Conservation (phyloP, 2,888 invertebrate species). For the Andrena chrysosceles region DNA sequence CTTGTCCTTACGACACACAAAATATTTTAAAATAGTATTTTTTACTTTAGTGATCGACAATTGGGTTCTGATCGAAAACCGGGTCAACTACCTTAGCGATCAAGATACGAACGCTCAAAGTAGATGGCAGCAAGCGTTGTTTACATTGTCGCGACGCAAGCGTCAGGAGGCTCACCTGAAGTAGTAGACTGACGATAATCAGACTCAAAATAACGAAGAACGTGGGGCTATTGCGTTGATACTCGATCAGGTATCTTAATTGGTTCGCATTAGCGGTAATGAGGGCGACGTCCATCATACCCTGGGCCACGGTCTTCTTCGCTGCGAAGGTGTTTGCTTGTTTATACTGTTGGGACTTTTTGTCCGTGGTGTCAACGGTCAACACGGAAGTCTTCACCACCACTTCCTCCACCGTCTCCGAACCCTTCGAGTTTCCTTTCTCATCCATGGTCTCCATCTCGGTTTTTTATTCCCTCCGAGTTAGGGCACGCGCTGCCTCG, state of each 20-base stretch:
- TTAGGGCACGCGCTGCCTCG: not conserved
- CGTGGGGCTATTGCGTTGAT: constrained; percentile 87
- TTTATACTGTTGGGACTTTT: constrained; percentile 58
- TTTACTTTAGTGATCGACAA: too few species aligned
- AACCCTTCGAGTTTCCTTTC: not conserved
- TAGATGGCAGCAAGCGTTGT: not conserved
- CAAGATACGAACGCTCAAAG: not conserved
- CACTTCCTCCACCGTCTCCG: constrained; percentile 46
- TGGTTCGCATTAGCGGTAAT: constrained; percentile 91
- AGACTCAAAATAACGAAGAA: constrained; percentile 87
- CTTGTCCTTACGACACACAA: too few species aligned
- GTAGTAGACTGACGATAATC: constrained; percentile 87
- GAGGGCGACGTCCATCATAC: constrained; percentile 90
- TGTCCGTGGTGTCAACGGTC: constrained; percentile 74
- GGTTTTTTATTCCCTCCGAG: not conserved
- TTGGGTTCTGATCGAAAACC: too few species aligned
- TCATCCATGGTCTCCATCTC: constrained; percentile 12
- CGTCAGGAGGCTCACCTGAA: constrained; percentile 86
- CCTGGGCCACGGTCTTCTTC: constrained; percentile 88
- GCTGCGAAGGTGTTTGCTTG: constrained; percentile 85
- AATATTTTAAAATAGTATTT: too few species aligned
- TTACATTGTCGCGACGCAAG: not conserved
- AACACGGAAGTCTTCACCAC: constrained; percentile 55
- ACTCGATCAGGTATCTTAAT: constrained; percentile 88
- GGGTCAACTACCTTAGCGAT: too few species aligned